Evolutionary conservation across 1,140 invertebrate genomes (phyloP).

Genomic region (Drosophila truncata): DNA sequence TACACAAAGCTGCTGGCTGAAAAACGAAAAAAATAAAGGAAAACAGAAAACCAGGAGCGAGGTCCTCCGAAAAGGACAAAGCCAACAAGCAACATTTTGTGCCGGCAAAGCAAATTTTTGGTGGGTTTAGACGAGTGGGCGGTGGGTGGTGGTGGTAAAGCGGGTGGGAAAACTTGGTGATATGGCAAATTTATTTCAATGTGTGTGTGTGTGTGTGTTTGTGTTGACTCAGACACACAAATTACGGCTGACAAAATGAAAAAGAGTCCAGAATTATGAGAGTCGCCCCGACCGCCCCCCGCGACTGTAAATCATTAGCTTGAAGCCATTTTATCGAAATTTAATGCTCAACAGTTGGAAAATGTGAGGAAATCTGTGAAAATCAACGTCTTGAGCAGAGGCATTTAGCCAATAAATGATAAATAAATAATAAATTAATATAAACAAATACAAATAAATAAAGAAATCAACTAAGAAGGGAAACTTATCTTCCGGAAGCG

Average conservation of each 20-base stretch:
- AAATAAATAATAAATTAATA: not conserved
- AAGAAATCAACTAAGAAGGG: not conserved
- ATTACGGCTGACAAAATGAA: constrained; percentile 49
- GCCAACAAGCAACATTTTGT: constrained; percentile 49
- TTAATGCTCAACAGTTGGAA: constrained; percentile 13
- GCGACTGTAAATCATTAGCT: constrained; percentile 23
- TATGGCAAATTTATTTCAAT: constrained; percentile 57
- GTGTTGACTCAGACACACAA: constrained; percentile 29
- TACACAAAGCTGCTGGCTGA: constrained; percentile 25
- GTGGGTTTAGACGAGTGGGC: not conserved
- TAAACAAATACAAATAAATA: not conserved
- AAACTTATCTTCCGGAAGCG: too few species aligned
- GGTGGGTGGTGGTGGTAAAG: not conserved
- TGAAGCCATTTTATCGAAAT: constrained; percentile 8
- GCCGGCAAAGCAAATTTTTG: constrained; percentile 56
- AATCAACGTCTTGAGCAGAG: not conserved
- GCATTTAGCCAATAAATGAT: not conserved
- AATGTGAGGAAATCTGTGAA: not conserved
- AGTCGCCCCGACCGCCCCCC: not conserved
- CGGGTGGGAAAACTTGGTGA: constrained; percentile 31
- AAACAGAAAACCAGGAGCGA: constrained; percentile 9
- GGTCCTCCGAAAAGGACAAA: constrained; percentile 14
- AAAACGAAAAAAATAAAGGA: constrained; percentile 9
- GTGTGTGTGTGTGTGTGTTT: constrained; percentile 16
- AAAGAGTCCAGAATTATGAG: constrained; percentile 56